Percentiles rank a stretch among this genome's conserved stretches.
Evolutionary conservation across 2,888 invertebrate species (phyloP).

Genomic region (Encarsia formosa): DNA sequence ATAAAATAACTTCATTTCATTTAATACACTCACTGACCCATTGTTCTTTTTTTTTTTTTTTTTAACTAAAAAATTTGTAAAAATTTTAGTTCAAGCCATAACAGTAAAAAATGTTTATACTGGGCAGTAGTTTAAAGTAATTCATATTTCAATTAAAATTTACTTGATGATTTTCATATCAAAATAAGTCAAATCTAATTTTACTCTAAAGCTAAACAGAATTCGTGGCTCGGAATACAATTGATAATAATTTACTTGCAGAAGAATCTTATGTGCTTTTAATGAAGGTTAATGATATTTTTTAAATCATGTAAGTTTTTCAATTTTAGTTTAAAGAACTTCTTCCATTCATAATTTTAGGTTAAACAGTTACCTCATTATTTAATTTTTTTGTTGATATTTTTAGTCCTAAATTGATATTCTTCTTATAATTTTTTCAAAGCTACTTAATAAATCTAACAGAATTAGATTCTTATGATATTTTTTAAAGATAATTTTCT

Average conservation of each 20-base stretch:
- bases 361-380: slow-evolving; percentile 17
- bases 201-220: slow-evolving; percentile 23
- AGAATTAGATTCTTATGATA: slow-evolving; percentile 24
- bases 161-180: too few species aligned
- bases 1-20: too few species aligned
- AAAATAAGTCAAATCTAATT: too few species aligned
- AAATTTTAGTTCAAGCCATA: too few species aligned
- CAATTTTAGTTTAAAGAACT: slow-evolving; percentile 10
- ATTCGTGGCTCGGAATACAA: slow-evolving; percentile 27
- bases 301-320: slow-evolving; percentile 6
- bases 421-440: slow-evolving; percentile 14
- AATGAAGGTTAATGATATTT: slow-evolving; percentile 12
- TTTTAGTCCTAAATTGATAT: slow-evolving; percentile 13
- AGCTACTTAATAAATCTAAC: slow-evolving; percentile 25
- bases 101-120: too few species aligned
- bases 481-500: slow-evolving; percentile 25
- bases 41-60: too few species aligned
- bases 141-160: too few species aligned
- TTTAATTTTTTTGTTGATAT: slow-evolving; percentile 12
- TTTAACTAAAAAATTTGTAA: too few species aligned
- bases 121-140: too few species aligned
- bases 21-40: too few species aligned
- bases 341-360: slow-evolving; percentile 8
- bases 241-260: slow-evolving; percentile 18
- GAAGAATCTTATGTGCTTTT: slow-evolving; percentile 10